Evolutionary conservation across 1,140 invertebrate genomes (phyloP), one percentile per base, ranked within the genome.

Genomic region (Battus philenor): DNA sequence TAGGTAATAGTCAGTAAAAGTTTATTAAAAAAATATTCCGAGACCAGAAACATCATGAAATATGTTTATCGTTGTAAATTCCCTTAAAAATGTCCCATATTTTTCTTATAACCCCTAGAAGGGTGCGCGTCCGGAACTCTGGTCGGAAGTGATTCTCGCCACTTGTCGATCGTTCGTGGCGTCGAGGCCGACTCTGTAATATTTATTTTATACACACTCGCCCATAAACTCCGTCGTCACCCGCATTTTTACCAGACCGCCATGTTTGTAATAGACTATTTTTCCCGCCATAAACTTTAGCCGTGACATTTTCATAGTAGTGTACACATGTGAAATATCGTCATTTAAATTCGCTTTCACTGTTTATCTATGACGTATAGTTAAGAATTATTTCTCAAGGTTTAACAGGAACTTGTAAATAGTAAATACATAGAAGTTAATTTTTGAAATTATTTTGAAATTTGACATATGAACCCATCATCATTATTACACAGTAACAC

Each of bases 201-300:
- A 41, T 41, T 41, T 41, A 41, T 41, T 41, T 41, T 41, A 41
- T 41, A 41, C 38, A 41, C 38, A 15, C 12, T 16, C 22, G 10
- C 9, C 38, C 38, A 41, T 41, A 41, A 41, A 41, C 29, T 41
- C 38, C 12, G 38, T 16, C 22, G 12, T 9, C 38, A 13, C 6
- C 13, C 38, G 38, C 38, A 41, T 16, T 41, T 36, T 34, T 41
- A 15, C 8, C 12, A 12, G 38, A 13, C 38, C 20, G 12, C 38
- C 24, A 27, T 17, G 38, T 41, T 26, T 24, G 38, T 41, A 41
- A 41, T 41, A 41, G 38, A 41, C 38, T 12, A 41, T 41, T 41
- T 41, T 41, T 41, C 12, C 38, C 38, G 38, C 38, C 38, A 41
- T 41, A 41, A 41, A 41, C 38, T 16, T 41, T 22, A 27, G 16